Conservation (phyloP, 53 echinoderm and acorn worm genomes). For the Holothuria leucospilota region DNA sequence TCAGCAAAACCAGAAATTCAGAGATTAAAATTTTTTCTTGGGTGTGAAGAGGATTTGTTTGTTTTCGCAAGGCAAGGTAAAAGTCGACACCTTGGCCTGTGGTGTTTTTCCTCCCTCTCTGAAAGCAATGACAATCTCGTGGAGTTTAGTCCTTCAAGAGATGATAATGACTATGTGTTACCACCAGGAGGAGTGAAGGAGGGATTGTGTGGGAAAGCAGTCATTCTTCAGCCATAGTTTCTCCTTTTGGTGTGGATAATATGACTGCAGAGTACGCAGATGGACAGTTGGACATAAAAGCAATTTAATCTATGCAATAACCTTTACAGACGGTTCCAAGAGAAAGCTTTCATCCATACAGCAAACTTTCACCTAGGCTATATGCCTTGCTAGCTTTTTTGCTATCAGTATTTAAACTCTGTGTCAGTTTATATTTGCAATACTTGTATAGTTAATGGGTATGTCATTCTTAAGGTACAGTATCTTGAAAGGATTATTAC, state of each 20-base stretch:
- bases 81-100: constrained; percentile 68
- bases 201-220: constrained; percentile 63
- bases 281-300: no score
- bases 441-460: no score
- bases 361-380: no score
- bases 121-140: constrained; percentile 72
- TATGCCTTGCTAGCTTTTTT: no score
- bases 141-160: constrained; percentile 67
- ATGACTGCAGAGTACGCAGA: no score
- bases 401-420: no score
- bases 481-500: no score
- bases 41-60: constrained; percentile 44
- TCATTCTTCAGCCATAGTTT: constrained; percentile 56
- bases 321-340: no score
- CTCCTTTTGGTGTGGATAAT: not conserved
- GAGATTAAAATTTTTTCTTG: not conserved
- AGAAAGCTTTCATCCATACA: no score
- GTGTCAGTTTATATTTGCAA: no score
- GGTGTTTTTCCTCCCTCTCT: constrained; percentile 67
- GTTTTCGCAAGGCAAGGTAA: constrained; percentile 90
- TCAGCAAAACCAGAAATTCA: not conserved
- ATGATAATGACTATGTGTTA: constrained; percentile 52
- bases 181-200: constrained; percentile 70
- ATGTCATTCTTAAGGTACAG: no score
- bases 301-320: no score